Evolutionary conservation across 2,113 vertebrate species (phyloP).

Genomic region (Ivindomyrus marchei): DNA sequence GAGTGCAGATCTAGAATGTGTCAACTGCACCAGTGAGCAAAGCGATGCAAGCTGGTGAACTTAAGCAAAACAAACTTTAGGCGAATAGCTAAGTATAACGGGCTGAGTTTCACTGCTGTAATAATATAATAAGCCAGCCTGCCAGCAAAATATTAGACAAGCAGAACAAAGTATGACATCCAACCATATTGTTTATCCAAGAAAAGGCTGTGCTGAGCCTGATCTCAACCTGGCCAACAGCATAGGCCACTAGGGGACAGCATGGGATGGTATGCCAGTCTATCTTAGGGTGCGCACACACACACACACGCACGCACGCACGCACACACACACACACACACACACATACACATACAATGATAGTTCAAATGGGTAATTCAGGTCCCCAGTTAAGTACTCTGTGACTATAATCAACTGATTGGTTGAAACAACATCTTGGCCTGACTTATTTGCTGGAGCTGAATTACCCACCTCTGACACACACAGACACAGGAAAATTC

Average conservation of each 20-base stretch:
- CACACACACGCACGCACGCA: not conserved
- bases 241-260: not conserved
- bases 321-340: not conserved
- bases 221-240: not conserved
- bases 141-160: not conserved
- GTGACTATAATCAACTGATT: not conserved
- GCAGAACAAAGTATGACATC: not conserved
- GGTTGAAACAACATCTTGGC: not conserved
- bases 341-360: not conserved
- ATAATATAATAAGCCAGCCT: not conserved
- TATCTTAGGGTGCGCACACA: not conserved
- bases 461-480: not conserved
- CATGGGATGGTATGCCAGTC: not conserved
- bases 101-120: not conserved
- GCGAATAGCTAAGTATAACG: not conserved
- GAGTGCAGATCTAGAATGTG: not conserved
- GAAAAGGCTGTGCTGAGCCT: not conserved
- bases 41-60: not conserved
- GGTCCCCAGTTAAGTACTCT: not conserved
- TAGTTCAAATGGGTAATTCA: not conserved
- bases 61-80: not conserved
- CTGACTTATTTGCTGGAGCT: not conserved
- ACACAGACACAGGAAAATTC: not conserved
- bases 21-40: not conserved
- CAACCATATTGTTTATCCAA: not conserved